Base-by-base conservation (phyloP, 2,113 vertebrate genomes). In the Ammodytes marinus region DNA sequence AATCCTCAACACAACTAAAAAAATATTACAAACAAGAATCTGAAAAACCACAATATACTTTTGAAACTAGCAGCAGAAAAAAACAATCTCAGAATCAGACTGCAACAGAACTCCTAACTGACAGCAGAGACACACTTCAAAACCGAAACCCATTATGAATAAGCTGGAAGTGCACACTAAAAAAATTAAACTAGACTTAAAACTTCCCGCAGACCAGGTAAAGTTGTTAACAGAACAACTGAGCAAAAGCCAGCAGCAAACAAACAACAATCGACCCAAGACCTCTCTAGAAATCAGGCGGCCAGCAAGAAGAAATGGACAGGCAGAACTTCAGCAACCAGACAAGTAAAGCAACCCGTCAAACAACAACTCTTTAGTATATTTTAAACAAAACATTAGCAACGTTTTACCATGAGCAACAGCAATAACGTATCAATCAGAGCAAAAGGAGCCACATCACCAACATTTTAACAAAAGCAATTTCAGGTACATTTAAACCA, bases 351-450 rank as follows among this genome's bases (percentile, higher is more conserved):
- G 12, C 9, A 69, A 75, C 59, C 71, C 61, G 45, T 66, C 46
- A 82, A 82, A n/a, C 73, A 89, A 70, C 68, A 77, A 69, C 42
- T 67, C 55, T 57, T 74, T 57, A 82, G 69, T 15, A 79, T 65
- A 79, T 65, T 11, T 57, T 74, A 53, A 89, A 75, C 61, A 71
- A 84, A 71, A 82, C 67, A 87, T 70, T 39, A 78, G 55, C 64
- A 81, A n/a, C 50, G 57, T 37, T 17, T 63, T 53, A 15, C 60
- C 39, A 45, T 3, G 13, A 57, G 47, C 63, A 78, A 61, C 45
- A 77, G 61, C 59, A 72, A 66, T 47, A 73, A 59, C 53, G 49
- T 14, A 53, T 43, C 52, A 60, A 82, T 55, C 72, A 68, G 19
- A 80, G 71, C 55, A 86, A 47, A 17, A 59, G 52, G 4, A 80